Evolutionary conservation across 1,140 invertebrate genomes (phyloP).

Genomic region (Nasonia longicornis): DNA sequence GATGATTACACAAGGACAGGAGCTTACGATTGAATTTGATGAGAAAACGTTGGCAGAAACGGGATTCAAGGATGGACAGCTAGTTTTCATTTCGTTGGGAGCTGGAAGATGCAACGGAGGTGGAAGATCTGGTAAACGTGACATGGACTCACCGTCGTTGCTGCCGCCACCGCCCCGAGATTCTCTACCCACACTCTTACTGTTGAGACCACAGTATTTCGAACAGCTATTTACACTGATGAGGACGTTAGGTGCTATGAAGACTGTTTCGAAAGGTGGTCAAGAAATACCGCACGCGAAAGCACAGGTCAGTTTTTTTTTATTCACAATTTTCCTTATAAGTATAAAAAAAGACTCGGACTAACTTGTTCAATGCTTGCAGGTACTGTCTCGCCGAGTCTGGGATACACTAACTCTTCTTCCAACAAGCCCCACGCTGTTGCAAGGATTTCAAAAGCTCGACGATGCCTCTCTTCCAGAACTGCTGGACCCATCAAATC

Average conservation of each 20-base stretch:
- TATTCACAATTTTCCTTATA: neutral
- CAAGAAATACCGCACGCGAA: slow-evolving; percentile 88
- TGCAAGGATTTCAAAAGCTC: slow-evolving; percentile 85
- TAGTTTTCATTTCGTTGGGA: slow-evolving; percentile 91
- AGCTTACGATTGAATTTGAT: slow-evolving; percentile 92
- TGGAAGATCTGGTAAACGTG: slow-evolving; percentile 74
- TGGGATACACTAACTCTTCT: slow-evolving; percentile 94
- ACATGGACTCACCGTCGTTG: slow-evolving; percentile 81
- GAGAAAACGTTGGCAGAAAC: slow-evolving; percentile 90
- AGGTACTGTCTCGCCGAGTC: slow-evolving; percentile 88
- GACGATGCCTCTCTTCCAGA: slow-evolving; percentile 76
- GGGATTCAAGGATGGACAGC: slow-evolving; percentile 90
- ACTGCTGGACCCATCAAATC: slow-evolving; percentile 86
- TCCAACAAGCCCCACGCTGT: slow-evolving; percentile 87
- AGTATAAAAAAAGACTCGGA: neutral
- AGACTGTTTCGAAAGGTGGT: slow-evolving; percentile 77
- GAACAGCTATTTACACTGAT: slow-evolving; percentile 90
- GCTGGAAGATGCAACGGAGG: slow-evolving; percentile 77
- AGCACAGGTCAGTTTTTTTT: slow-evolving; percentile 69
- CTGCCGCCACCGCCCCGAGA: slow-evolving; percentile 85
- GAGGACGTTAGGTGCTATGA: slow-evolving; percentile 89
- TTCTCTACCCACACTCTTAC: slow-evolving; percentile 84
- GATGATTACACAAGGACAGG: slow-evolving; percentile 94
- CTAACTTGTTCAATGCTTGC: slow-evolving; percentile 11
- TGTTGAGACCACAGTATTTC: slow-evolving; percentile 88